Evolutionary conservation across 2,797 vertebrate species (phyloP).

Genomic region (Aldrovandia affinis): DNA sequence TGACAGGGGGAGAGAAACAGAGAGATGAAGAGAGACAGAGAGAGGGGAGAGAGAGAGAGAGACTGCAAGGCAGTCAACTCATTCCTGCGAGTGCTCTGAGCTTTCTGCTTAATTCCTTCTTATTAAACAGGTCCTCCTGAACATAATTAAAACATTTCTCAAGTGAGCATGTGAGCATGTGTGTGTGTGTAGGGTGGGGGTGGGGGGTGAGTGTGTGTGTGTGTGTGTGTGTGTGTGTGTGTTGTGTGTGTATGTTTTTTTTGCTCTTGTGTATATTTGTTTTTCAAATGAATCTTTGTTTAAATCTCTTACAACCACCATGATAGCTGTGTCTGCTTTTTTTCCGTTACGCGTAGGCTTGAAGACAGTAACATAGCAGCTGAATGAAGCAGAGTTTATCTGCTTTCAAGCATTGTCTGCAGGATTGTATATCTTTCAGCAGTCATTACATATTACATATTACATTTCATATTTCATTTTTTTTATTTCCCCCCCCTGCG

Average conservation of each 20-base stretch:
- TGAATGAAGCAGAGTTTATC: slow-evolving; percentile 71
- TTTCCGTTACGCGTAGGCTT: slow-evolving; percentile 33
- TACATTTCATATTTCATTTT: slow-evolving; percentile 30
- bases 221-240: background rate
- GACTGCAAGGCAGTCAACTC: slow-evolving; percentile 77
- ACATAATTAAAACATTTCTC: slow-evolving; percentile 83
- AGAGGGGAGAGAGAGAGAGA: slow-evolving; percentile 59
- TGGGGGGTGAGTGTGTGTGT: slow-evolving; percentile 4
- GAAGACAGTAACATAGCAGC: slow-evolving; percentile 52
- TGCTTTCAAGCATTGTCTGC: slow-evolving; percentile 65
- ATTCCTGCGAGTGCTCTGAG: slow-evolving; percentile 87
- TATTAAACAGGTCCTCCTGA: slow-evolving; percentile 79
- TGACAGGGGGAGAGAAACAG: slow-evolving; percentile 44
- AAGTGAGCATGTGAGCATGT: slow-evolving; percentile 69
- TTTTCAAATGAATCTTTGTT: slow-evolving; percentile 45
- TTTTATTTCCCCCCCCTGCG: slow-evolving; percentile 70
- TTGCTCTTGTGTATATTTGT: background rate
- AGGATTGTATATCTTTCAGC: slow-evolving; percentile 49
- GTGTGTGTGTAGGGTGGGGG: slow-evolving; percentile 67
- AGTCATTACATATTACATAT: no score
- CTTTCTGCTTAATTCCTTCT: slow-evolving; percentile 87
- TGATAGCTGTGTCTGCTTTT: slow-evolving; percentile 50
- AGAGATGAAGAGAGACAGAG: background rate
- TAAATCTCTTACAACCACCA: slow-evolving; percentile 47
- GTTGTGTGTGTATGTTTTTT: background rate